Evolutionary conservation across 2,797 vertebrate species (phyloP), one percentile per base, ranked within the genome.

Genomic region (Rhinophrynus dorsalis): DNA sequence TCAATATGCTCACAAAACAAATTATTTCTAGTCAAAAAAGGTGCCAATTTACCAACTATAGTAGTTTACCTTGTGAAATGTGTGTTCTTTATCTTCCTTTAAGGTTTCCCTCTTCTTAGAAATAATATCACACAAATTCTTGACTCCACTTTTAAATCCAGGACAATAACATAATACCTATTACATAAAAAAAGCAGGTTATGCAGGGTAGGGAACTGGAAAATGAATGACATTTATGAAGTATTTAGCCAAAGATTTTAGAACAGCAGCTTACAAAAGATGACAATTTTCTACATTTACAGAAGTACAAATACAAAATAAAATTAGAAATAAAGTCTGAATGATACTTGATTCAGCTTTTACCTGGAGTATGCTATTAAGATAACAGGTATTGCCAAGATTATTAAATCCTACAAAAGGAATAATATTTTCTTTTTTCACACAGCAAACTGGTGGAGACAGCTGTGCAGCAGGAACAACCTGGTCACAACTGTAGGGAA

Each of bases 331-430:
- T n/a, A n/a, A n/a, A n/a, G n/a, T n/a, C n/a, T n/a, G n/a, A n/a
- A n/a, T n/a, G n/a, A n/a, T n/a, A n/a, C n/a, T n/a, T n/a, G n/a
- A 35, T 35, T 17, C 0, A 0, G 2, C 13, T 2, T 30, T 82
- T 83, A 96, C 96, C 95, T 99, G 96, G 79, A 99, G 90, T 54
- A 99, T 82, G n/a, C 96, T 98, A 87, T 99, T 99, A 71, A 99
- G 86, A 79, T 99, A 99, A 78, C 97, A 99, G 54, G 96, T 99
- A 85, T 99, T 98, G 51, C 97, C 96, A 20, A 98, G 88, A 74
- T 99, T 99, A 84, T 95, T 98, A 79, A 99, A 76, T 6, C 96
- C 97, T 76, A 98, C 95, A 76, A 99, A 99, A 2, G 97, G 97
- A 72, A 96, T 61, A 68, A 96, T 65, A 66, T 69, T 90, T 72